Evolutionary conservation across 2,888 invertebrate species (phyloP).

Genomic region (Heteromurus nitidus): DNA sequence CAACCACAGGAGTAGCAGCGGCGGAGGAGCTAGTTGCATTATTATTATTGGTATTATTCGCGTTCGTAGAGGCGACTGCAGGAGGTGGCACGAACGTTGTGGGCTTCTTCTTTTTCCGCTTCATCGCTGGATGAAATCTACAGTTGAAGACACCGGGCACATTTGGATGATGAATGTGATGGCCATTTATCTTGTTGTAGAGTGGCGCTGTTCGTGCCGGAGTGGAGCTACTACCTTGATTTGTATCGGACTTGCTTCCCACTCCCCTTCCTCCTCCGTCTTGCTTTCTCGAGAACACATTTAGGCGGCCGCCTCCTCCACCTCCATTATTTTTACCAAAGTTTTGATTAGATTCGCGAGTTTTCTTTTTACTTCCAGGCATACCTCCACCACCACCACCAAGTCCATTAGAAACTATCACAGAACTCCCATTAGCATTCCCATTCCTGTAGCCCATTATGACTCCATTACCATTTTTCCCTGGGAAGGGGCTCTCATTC

Average conservation of each 20-base stretch:
- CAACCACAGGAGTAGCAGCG: not conserved
- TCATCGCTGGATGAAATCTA: constrained; percentile 85
- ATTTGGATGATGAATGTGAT: constrained; percentile 71
- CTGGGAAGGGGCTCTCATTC: constrained; percentile 23
- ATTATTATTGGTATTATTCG: constrained; percentile 2
- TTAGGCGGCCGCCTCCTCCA: not conserved
- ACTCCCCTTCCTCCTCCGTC: not conserved
- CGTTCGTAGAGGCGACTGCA: constrained; percentile 33
- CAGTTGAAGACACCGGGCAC: constrained; percentile 91
- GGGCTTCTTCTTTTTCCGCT: constrained; percentile 92
- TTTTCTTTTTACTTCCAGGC: constrained; percentile 19
- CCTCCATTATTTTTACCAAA: constrained; percentile 13
- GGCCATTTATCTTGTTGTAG: constrained; percentile 71
- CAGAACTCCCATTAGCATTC: constrained; percentile 1
- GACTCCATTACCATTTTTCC: constrained; percentile 38
- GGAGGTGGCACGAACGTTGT: constrained; percentile 90
- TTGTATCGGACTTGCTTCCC: constrained; percentile 18
- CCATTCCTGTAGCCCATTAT: constrained; percentile 44
- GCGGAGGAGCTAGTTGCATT: not conserved
- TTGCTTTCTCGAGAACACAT: not conserved
- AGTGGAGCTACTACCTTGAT: not conserved
- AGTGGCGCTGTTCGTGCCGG: constrained; percentile 46
- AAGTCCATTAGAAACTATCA: constrained; percentile 15
- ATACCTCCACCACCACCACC: not conserved
- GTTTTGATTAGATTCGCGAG: constrained; percentile 9